Conservation (phyloP, 2,113 vertebrate genomes). For the Melanocharis versteri region DNA sequence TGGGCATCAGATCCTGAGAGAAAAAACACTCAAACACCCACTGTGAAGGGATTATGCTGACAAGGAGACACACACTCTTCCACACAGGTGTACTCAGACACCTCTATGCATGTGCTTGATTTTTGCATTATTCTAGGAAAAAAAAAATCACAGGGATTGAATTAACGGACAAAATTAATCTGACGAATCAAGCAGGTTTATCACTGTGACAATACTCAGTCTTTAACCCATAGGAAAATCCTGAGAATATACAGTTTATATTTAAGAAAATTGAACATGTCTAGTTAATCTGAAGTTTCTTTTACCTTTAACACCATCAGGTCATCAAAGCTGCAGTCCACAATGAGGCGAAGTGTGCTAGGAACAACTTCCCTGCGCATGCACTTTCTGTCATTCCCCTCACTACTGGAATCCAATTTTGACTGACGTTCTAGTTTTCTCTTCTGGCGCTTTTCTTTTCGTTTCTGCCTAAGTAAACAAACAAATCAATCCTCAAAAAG, state of each 20-base stretch:
- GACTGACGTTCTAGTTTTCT: conserved; percentile 83
- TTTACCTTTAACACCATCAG: conserved; percentile 90
- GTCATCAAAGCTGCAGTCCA: conserved; percentile 94
- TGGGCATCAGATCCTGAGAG: neutral
- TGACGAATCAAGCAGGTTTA: neutral
- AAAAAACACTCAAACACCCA: neutral
- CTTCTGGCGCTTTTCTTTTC: conserved; percentile 91
- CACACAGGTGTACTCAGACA: neutral
- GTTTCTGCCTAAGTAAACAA: conserved; percentile 78
- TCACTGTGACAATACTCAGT: neutral
- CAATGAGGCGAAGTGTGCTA: conserved; percentile 82
- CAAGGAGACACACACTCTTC: neutral
- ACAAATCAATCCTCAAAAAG: neutral
- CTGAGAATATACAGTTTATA: neutral
- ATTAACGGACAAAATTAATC: neutral
- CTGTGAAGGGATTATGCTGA: neutral
- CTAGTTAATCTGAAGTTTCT: neutral
- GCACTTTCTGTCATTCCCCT: conserved; percentile 76
- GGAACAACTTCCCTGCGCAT: conserved; percentile 74
- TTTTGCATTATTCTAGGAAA: neutral
- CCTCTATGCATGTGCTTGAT: neutral
- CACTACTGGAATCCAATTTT: conserved; percentile 57
- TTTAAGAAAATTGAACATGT: neutral
- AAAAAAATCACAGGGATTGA: neutral
- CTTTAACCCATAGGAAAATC: neutral